Evolutionary conservation across 1,140 invertebrate species (phyloP), one percentile per base, ranked within the genome.

Genomic region (Drosophila nebulosa): DNA sequence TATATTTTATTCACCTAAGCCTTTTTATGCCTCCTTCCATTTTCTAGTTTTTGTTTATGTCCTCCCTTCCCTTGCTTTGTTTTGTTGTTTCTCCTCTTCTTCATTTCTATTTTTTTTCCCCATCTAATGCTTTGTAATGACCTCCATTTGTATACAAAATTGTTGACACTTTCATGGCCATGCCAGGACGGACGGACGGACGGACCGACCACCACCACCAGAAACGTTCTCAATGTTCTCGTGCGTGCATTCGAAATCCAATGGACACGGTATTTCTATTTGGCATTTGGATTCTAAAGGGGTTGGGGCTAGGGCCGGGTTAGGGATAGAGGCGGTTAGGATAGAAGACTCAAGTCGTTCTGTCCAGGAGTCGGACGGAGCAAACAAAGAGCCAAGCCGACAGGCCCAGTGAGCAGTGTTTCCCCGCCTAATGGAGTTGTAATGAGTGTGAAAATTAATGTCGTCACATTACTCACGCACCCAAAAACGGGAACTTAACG

Each of bases 381-480:
- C 42, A 65, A 62, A 74, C 67, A 65, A 70, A 74, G 63, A 64
- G 58, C 53, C 39, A 21, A 32, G 16, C 52, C 60, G 62, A 60
- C 71, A 69, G 67, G 35, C 64, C 36, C 52, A 55, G 24, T 55
- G 52, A 55, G 18, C 52, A 55, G 59, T 50, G 5, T 27, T 16
- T 14, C 63, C 59, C 67, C 63, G 70, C 70, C 78, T 88, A 88
- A 88, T 88, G 78, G 78, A 88, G 83, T 88, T 88, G 83, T 88
- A 88, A 88, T 88, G 83, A 88, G 83, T 88, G 83, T 88, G 75
- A 88, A 88, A 88, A 88, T 83, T 88, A 83, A 88, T 88, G 83
- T 89, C 83, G 83, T 88, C 83, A 88, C 84, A 88, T 88, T 88
- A 88, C 83, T 88, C 83, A 88, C 84, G 83, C 83, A 88, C 75